Conservation (phyloP, 2,113 vertebrate species). For the Prionailurus viverrinus region DNA sequence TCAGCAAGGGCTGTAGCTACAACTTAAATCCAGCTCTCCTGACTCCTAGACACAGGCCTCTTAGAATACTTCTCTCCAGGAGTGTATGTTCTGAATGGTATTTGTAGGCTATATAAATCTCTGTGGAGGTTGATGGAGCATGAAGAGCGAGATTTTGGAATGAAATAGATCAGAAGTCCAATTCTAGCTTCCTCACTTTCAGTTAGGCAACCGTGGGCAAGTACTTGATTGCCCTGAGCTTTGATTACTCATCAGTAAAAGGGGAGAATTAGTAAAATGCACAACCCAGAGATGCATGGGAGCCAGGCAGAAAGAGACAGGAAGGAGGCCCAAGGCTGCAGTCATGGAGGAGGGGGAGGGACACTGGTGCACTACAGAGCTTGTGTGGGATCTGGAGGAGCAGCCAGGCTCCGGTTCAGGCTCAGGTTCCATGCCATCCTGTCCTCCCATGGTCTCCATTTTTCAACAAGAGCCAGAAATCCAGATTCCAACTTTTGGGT, state of each 20-base stretch:
- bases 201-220: not conserved
- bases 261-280: not conserved
- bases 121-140: not conserved
- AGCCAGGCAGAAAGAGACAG: not conserved
- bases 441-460: not conserved
- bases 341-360: rapidly evolving
- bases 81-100: not conserved
- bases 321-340: not conserved
- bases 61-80: not conserved
- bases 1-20: not conserved
- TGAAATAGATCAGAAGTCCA: not conserved
- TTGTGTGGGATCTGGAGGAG: not conserved
- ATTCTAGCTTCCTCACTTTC: not conserved
- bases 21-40: not conserved
- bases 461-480: not conserved
- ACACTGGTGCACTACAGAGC: rapidly evolving
- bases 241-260: not conserved
- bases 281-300: not conserved
- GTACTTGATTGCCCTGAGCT: not conserved
- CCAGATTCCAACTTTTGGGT: not conserved
- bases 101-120: not conserved
- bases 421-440: not conserved
- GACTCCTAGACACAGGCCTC: not conserved
- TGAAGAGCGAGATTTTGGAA: not conserved
- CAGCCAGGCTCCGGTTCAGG: not conserved